Conservation (phyloP, 2,797 vertebrate species). For the Acomys russatus region DNA sequence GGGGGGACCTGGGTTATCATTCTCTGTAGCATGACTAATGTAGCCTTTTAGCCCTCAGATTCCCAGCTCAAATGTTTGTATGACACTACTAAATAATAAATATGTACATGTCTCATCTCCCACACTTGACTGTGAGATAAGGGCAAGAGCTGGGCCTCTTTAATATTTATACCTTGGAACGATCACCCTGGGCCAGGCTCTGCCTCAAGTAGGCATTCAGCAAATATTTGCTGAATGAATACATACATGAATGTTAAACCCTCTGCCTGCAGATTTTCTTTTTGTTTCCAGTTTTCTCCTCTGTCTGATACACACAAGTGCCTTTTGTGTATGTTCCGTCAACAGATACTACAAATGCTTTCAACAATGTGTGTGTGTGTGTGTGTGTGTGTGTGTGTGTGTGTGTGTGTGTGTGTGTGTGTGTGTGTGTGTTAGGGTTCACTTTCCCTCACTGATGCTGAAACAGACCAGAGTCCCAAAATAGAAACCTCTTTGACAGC, state of each 20-base stretch:
- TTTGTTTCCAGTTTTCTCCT: constrained; percentile 80
- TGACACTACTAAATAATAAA: constrained; percentile 79
- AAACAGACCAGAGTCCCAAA: constrained; percentile 79
- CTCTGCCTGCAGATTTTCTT: constrained; percentile 70
- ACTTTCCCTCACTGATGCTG: constrained; percentile 66
- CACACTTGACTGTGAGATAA: constrained; percentile 63
- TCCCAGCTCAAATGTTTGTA: constrained; percentile 65
- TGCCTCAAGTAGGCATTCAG: constrained; percentile 71
- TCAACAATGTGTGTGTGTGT: constrained; percentile 4
- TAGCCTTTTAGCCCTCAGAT: constrained; percentile 42
- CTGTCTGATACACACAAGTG: constrained; percentile 66
- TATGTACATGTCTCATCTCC: constrained; percentile 66
- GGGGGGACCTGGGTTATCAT: constrained; percentile 18
- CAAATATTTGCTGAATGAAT: constrained; percentile 83
- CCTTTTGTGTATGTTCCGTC: constrained; percentile 31
- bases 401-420: neutral
- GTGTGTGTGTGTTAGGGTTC: constrained; percentile 62
- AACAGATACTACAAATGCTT: constrained; percentile 68
- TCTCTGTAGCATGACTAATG: constrained; percentile 15
- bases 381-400: neutral
- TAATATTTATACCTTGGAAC: constrained; percentile 79
- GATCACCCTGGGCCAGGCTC: constrained; percentile 54
- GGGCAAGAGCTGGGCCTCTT: constrained; percentile 68
- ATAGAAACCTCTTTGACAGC: constrained; percentile 81
- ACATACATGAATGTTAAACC: constrained; percentile 80